These are phyloP conservation scores for Hipparchia sbordonii DNA, from an alignment of 2,888 invertebrate species.

Conservation along the genomic window DNA sequence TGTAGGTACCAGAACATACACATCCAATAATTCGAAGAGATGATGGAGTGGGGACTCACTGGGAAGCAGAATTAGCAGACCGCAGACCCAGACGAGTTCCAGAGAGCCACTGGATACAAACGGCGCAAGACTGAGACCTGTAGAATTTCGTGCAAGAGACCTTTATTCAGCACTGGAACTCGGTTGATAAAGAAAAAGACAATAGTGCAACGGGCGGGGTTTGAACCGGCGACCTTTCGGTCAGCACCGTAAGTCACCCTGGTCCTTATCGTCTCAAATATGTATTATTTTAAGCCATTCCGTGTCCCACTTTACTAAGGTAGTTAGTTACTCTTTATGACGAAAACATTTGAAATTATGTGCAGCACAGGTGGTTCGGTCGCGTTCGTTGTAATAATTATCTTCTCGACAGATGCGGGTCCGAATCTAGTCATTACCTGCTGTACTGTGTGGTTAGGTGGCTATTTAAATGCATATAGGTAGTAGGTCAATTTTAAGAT, in stretches of 20 bases:
- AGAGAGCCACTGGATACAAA: no score
- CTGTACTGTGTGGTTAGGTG: slow-evolving; percentile 5
- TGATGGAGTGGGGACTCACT: no score
- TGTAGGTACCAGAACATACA: not conserved
- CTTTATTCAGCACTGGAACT: no score
- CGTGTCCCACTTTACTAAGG: not conserved
- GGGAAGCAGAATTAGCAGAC: no score
- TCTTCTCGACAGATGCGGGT: slow-evolving; percentile 23
- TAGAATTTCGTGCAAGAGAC: no score
- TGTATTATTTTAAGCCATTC: not conserved
- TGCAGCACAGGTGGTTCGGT: not conserved
- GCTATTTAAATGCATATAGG: slow-evolving; percentile 1
- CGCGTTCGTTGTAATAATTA: slow-evolving; percentile 9
- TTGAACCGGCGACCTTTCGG: no score
- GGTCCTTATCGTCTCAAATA: not conserved
- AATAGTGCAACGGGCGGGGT: no score
- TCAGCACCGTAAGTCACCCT: no score
- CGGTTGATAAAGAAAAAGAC: no score
- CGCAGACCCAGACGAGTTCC: no score
- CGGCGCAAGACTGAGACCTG: no score
- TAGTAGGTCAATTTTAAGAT: not conserved
- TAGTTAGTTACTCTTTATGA: not conserved
- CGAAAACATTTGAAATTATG: not conserved
- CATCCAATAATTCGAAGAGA: no score
- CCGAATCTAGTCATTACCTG: slow-evolving; percentile 22